Evolutionary conservation across 2,797 vertebrate species (phyloP).

Genomic region (Eupleurogrammus muticus): DNA sequence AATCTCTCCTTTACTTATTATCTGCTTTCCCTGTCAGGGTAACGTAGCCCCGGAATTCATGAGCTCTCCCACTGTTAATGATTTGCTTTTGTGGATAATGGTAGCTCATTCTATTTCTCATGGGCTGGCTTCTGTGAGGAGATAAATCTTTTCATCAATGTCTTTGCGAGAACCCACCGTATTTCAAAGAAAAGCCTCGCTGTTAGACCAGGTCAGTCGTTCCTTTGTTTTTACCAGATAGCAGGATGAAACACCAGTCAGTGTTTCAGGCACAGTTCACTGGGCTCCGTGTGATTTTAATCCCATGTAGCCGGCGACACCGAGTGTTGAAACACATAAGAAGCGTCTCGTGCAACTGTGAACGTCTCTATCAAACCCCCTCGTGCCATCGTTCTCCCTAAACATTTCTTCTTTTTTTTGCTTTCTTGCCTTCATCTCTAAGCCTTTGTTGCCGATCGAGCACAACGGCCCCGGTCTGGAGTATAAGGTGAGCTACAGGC

Average conservation of each 20-base stretch:
- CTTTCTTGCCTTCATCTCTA: constrained; percentile 29
- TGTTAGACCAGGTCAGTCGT: constrained; percentile 60
- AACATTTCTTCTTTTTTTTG: constrained; percentile 8
- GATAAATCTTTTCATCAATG: constrained; percentile 66
- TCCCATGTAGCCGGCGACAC: constrained; percentile 50
- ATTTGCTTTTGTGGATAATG: constrained; percentile 76
- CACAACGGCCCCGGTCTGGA: constrained; percentile 93
- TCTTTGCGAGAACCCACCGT: constrained; percentile 29
- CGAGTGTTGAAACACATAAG: constrained; percentile 49
- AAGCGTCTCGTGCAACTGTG: constrained; percentile 51
- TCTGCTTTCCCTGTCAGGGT: constrained; percentile 51
- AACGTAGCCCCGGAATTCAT: constrained; percentile 63
- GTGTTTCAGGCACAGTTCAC: constrained; percentile 51
- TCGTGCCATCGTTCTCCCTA: constrained; percentile 5
- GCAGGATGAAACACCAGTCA: constrained; percentile 40
- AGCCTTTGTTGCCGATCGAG: constrained; percentile 91
- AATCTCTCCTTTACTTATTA: constrained; percentile 74
- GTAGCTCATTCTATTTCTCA: constrained; percentile 69
- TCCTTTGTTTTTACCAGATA: constrained; percentile 68
- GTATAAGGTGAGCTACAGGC: constrained; percentile 93
- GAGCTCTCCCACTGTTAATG: constrained; percentile 75
- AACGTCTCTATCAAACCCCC: constrained; percentile 43
- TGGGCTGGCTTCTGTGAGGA: constrained; percentile 46
- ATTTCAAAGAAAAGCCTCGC: constrained; percentile 58
- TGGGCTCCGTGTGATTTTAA: constrained; percentile 54